Evolutionary conservation across 1,140 invertebrate genomes (phyloP).

Genomic region (Lordiphosa mommai): DNA sequence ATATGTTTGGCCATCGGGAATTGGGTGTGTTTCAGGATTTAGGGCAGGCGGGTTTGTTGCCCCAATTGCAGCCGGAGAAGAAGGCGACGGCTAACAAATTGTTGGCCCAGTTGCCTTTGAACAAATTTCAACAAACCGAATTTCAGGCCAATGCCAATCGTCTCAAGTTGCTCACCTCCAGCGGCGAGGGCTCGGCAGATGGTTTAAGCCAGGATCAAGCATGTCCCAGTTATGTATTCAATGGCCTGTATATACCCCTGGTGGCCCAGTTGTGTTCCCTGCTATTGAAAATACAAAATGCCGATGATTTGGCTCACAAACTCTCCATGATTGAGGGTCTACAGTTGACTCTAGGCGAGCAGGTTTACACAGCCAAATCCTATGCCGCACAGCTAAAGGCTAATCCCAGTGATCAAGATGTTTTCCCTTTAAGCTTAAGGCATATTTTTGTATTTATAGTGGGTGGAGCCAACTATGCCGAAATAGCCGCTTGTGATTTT

Average conservation of each 20-base stretch:
- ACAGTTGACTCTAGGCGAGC: slow-evolving; percentile 22
- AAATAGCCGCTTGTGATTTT: slow-evolving; percentile 92
- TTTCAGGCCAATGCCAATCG: slow-evolving; percentile 86
- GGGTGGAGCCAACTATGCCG: slow-evolving; percentile 95
- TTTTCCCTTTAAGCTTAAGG: slow-evolving; percentile 82
- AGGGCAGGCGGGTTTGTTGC: slow-evolving; percentile 80
- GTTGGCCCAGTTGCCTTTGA: slow-evolving; percentile 81
- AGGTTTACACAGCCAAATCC: slow-evolving; percentile 41
- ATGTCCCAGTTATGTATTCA: slow-evolving; percentile 93
- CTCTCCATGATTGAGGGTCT: slow-evolving; percentile 63
- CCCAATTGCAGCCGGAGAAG: slow-evolving; percentile 67
- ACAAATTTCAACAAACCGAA: slow-evolving; percentile 82
- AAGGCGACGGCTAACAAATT: slow-evolving; percentile 79
- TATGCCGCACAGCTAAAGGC: slow-evolving; percentile 42
- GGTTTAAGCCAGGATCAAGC: slow-evolving; percentile 62
- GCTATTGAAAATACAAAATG: slow-evolving; percentile 72
- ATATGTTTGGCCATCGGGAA: slow-evolving; percentile 92
- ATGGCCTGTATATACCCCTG: slow-evolving; percentile 90
- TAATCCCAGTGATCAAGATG: slow-evolving; percentile 14
- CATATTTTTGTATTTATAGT: slow-evolving; percentile 90
- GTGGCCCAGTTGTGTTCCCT: slow-evolving; percentile 80
- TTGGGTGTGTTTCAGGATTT: slow-evolving; percentile 91
- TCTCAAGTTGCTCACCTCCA: slow-evolving; percentile 84
- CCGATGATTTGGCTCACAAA: slow-evolving; percentile 70
- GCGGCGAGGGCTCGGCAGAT: slow-evolving; percentile 60